phyloP scores from a whole-genome alignment of 2,113 vertebrate genomes.

The Poicephalus meyeri region DNA sequence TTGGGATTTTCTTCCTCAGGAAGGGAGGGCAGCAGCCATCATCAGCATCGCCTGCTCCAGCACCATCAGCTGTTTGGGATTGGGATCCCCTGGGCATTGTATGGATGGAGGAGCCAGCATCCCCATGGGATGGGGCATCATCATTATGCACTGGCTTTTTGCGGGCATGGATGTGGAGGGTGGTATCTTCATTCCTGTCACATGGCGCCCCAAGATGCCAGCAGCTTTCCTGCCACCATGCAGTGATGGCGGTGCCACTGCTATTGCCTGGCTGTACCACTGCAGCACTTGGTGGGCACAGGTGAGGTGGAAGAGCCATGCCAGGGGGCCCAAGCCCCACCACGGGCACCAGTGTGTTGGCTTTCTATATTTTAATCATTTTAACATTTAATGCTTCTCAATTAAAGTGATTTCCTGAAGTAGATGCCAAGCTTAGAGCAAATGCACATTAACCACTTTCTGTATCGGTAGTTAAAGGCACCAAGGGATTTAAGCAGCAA shows the following conservation, averaged over 20 bases:
- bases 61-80: fast-evolving
- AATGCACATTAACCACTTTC: slow-evolving; percentile 84
- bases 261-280: background rate
- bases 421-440: slow-evolving; percentile 80
- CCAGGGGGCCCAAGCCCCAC: background rate
- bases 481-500: slow-evolving; percentile 87
- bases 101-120: fast-evolving
- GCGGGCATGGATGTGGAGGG: background rate
- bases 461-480: slow-evolving; percentile 85
- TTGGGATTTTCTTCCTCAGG: background rate
- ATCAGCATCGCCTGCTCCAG: fast-evolving
- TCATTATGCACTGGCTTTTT: fast-evolving
- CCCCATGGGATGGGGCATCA: background rate
- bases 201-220: background rate
- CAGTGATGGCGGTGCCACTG: background rate
- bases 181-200: background rate
- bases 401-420: slow-evolving; percentile 86
- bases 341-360: slow-evolving; percentile 55
- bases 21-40: background rate
- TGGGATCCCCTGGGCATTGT: fast-evolving
- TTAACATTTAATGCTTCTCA: slow-evolving; percentile 86
- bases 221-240: fast-evolving
- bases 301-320: background rate
- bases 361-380: slow-evolving; percentile 80
- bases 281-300: fast-evolving